phyloP scores from a whole-genome alignment of 92 coral and sea anemone species.

The Paragorgia papillata region DNA sequence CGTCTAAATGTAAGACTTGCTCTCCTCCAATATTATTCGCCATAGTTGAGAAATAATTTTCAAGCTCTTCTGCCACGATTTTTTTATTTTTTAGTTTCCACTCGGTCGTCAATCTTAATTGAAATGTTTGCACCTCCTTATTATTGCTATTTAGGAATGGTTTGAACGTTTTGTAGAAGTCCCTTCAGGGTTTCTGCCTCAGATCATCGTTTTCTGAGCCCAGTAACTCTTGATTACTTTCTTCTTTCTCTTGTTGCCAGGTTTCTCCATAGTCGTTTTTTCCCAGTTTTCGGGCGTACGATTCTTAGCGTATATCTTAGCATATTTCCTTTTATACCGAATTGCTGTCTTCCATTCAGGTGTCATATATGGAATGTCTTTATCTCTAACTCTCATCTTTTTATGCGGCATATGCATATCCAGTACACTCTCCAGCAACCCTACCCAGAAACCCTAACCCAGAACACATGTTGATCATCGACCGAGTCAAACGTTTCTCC shows the following conservation, averaged over 20 bases:
- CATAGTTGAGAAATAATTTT: conserved; percentile 52
- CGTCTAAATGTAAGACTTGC: background rate
- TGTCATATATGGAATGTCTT: too few species aligned
- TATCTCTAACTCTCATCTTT: too few species aligned
- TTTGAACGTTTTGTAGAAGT: conserved; percentile 54
- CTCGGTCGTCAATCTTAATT: conserved; percentile 14
- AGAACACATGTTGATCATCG: too few species aligned
- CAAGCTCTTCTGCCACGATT: conserved; percentile 46
- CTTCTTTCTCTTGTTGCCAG: conserved; percentile 54
- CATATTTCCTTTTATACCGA: conserved; percentile 43
- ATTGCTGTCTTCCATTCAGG: too few species aligned
- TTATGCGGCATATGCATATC: too few species aligned
- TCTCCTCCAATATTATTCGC: conserved; percentile 52
- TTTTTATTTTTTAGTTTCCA: conserved; percentile 29
- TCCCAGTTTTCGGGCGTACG: conserved; percentile 51
- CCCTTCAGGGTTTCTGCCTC: conserved; percentile 48
- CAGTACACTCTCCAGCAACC: too few species aligned
- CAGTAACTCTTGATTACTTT: conserved; percentile 44
- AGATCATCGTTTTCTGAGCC: conserved; percentile 50
- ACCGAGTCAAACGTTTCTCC: too few species aligned
- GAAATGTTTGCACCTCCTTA: conserved; percentile 36
- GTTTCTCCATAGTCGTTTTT: conserved; percentile 48
- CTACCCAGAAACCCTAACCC: too few species aligned
- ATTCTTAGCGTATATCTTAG: conserved; percentile 30
- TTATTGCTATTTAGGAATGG: conserved; percentile 50